Conservation (phyloP, 2,113 vertebrate genomes). For the Odocoileus hemionus region DNA sequence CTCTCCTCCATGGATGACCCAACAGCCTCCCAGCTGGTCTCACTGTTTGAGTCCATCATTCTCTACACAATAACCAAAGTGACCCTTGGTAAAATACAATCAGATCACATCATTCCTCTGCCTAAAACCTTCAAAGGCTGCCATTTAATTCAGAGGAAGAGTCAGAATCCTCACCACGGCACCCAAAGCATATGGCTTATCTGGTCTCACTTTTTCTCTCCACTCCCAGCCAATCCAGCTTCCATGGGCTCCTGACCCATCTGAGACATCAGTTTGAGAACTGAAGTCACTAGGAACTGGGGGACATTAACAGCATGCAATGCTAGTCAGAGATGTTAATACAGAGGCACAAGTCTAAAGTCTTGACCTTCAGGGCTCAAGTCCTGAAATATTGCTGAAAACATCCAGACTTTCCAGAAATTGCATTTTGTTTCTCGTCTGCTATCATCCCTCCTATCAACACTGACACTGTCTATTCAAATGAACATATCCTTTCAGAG, state of each 20-base stretch:
- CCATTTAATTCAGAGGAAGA: background rate
- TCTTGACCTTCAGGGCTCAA: background rate
- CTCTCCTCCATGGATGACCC: background rate
- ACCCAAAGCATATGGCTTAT: fast-evolving
- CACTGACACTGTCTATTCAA: constrained; percentile 66
- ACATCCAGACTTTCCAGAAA: background rate
- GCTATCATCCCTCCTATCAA: constrained; percentile 30
- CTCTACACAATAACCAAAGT: background rate
- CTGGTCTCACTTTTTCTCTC: background rate
- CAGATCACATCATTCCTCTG: background rate
- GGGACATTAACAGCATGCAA: background rate
- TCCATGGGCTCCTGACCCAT: background rate
- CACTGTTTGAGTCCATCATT: background rate
- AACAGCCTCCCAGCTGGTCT: background rate
- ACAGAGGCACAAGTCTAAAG: background rate
- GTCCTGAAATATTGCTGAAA: background rate
- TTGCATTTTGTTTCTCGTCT: background rate
- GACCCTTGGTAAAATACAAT: background rate
- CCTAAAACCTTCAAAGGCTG: background rate
- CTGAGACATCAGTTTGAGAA: background rate
- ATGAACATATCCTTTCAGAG: constrained; percentile 43
- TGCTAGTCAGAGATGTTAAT: background rate
- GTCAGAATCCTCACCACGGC: background rate
- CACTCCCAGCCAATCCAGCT: background rate
- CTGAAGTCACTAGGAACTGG: background rate